phyloP scores from a whole-genome alignment of 1,140 invertebrate genomes.

The Tetraneura akinire region DNA sequence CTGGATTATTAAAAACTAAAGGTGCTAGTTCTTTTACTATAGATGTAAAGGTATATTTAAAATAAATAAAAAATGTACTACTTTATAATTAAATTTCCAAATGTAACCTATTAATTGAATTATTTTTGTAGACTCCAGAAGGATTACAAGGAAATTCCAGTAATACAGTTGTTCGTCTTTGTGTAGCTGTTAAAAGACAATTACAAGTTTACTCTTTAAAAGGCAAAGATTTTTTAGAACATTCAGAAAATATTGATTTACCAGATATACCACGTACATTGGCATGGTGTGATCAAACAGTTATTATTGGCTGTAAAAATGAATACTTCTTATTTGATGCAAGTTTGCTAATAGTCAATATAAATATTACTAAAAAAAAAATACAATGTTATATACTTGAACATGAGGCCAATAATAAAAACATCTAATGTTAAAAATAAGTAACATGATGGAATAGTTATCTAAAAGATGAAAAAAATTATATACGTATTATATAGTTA shows the following conservation, averaged over 20 bases:
- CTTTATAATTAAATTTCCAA: not conserved
- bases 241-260: constrained; percentile 74
- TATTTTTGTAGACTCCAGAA: constrained; percentile 23
- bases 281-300: constrained; percentile 80
- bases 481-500: too few species aligned
- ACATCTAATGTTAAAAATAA: too few species aligned
- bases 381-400: too few species aligned
- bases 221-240: constrained; percentile 76
- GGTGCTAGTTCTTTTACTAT: constrained; percentile 86
- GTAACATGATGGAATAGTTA: too few species aligned
- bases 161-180: constrained; percentile 70
- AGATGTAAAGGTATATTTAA: constrained; percentile 70
- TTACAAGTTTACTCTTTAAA: constrained; percentile 90
- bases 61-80: too few species aligned
- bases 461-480: too few species aligned
- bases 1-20: constrained; percentile 76
- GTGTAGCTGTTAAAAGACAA: constrained; percentile 84
- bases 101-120: not conserved
- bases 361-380: too few species aligned
- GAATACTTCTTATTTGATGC: constrained; percentile 53
- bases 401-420: too few species aligned
- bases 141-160: constrained; percentile 34
- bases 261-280: constrained; percentile 82
- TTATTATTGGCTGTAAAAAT: constrained; percentile 79
- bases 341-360: constrained; percentile 1